Evolutionary conservation across 2,113 vertebrate species (phyloP).

Genomic region (Sylvia atricapilla): DNA sequence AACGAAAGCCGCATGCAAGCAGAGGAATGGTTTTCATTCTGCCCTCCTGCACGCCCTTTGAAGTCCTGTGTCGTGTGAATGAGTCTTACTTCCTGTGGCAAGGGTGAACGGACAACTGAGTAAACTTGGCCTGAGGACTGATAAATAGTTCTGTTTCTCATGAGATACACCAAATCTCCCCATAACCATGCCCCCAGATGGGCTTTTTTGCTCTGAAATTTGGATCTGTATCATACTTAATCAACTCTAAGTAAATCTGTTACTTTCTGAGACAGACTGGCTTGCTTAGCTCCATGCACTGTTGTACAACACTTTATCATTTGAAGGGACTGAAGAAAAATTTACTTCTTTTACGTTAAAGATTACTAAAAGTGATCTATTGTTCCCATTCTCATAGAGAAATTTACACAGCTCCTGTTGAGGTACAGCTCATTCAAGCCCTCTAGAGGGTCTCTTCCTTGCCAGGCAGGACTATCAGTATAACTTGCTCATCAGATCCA

Average conservation of each 20-base stretch:
- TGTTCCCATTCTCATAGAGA: background rate
- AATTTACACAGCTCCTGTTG: background rate
- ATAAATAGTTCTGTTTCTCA: background rate
- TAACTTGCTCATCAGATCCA: background rate
- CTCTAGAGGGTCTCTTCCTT: background rate
- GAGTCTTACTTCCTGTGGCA: slow-evolving; percentile 34
- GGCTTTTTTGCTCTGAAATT: background rate
- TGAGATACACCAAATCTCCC: background rate
- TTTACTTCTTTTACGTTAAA: background rate
- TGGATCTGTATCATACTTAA: background rate
- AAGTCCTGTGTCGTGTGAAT: background rate
- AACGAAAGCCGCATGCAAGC: background rate
- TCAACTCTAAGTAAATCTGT: background rate
- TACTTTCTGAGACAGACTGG: background rate
- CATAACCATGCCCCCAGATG: background rate
- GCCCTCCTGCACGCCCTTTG: background rate
- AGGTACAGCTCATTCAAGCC: background rate
- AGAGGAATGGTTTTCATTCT: slow-evolving; percentile 45
- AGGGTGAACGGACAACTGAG: slow-evolving; percentile 35
- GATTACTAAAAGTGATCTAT: background rate
- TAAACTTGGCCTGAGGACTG: slow-evolving; percentile 19
- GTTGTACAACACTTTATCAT: background rate
- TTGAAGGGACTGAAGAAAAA: background rate
- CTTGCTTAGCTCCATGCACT: background rate
- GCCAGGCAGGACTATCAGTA: background rate